Evolutionary conservation across 1,140 invertebrate species (phyloP).

Genomic region (Magallana angulata): DNA sequence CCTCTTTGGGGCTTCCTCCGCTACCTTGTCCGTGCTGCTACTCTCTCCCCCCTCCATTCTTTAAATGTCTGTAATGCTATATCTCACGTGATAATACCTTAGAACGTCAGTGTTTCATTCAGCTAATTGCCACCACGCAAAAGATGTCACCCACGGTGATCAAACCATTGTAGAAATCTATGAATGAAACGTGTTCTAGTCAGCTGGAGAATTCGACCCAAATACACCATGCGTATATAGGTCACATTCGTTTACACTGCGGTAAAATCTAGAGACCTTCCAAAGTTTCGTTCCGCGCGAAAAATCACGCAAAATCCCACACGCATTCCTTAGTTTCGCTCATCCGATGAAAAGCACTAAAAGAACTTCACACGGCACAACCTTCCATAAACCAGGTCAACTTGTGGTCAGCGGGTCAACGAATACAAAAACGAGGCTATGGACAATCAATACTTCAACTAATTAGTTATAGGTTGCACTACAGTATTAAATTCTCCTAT

Average conservation of each 20-base stretch:
- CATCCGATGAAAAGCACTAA: conserved; percentile 29
- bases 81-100: conserved; percentile 21
- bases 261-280: conserved; percentile 34
- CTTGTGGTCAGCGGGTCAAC: background rate
- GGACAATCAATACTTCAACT: background rate
- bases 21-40: background rate
- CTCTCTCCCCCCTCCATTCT: conserved; percentile 1
- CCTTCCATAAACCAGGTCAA: conserved; percentile 1
- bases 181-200: conserved; percentile 27
- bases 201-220: conserved; percentile 32
- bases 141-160: conserved; percentile 26
- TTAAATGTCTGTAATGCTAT: background rate
- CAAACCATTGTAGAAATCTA: conserved; percentile 32
- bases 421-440: background rate
- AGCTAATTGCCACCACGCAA: conserved; percentile 10
- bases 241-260: conserved; percentile 13
- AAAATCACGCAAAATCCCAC: conserved; percentile 26
- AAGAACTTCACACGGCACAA: background rate
- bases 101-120: conserved; percentile 28
- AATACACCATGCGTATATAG: conserved; percentile 16
- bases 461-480: background rate
- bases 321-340: conserved; percentile 27
- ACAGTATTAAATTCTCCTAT: no score
- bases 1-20: conserved; percentile 8
- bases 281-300: conserved; percentile 21